These are phyloP conservation scores for Xiphorhynchus elegans DNA, from an alignment of 2,113 vertebrate genomes.

Conservation along the genomic window DNA sequence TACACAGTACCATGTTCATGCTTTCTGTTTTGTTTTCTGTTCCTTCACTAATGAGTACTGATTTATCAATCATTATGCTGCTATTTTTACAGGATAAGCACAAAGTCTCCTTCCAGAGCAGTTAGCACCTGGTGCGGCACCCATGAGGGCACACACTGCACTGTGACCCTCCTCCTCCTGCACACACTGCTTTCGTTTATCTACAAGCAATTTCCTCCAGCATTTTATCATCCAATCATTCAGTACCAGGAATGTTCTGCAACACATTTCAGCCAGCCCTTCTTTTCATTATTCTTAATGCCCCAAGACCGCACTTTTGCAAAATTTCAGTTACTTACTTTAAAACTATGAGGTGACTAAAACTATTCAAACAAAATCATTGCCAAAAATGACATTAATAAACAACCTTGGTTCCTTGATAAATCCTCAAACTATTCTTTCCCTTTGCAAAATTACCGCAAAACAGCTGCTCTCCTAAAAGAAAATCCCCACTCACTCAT, in stretches of 20 bases:
- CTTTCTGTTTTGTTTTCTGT: not conserved
- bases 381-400: not conserved
- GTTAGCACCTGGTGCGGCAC: not conserved
- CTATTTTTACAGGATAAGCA: not conserved
- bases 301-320: not conserved
- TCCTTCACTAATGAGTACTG: not conserved
- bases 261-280: not conserved
- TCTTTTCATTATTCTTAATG: not conserved
- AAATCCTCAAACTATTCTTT: not conserved
- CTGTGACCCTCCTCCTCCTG: not conserved
- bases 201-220: constrained; percentile 37
- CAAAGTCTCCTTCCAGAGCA: not conserved
- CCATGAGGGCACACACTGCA: rapidly evolving
- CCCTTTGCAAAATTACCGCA: not conserved
- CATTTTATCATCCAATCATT: constrained; percentile 33
- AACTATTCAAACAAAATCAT: not conserved
- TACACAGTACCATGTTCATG: rapidly evolving
- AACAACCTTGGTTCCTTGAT: not conserved
- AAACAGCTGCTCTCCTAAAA: not conserved
- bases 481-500: not conserved
- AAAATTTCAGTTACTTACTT: not conserved
- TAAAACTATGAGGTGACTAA: not conserved
- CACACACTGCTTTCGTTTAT: not conserved
- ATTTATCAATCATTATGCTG: not conserved
- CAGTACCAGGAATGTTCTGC: not conserved